Conservation (phyloP, 2,113 vertebrate species). For the Oreochromis niloticus region DNA sequence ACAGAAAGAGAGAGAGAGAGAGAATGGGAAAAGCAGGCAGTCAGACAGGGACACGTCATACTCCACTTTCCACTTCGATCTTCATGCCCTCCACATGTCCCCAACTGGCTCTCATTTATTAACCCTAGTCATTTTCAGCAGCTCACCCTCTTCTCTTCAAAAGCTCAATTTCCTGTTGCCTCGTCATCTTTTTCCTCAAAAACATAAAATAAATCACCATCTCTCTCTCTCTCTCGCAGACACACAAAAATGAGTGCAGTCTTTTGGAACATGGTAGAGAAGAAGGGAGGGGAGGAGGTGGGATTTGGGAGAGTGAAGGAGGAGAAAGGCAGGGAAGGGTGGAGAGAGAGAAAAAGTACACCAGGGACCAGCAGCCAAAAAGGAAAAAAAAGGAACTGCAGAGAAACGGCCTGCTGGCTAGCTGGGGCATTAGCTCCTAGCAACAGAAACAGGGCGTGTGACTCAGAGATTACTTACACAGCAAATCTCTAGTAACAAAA, state of each 20-base stretch:
- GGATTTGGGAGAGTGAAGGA: constrained; percentile 40
- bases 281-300: constrained; percentile 8
- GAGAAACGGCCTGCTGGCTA: constrained; percentile 22
- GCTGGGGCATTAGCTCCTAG: constrained; percentile 30
- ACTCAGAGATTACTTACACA: background rate
- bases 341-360: constrained; percentile 35
- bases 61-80: constrained; percentile 53
- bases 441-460: constrained; percentile 31
- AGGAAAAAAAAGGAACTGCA: constrained; percentile 22
- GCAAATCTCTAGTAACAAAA: background rate
- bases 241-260: background rate
- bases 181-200: background rate
- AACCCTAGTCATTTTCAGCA: background rate
- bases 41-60: constrained; percentile 88
- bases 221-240: background rate
- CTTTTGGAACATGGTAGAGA: constrained; percentile 25
- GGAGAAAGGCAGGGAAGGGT: constrained; percentile 37
- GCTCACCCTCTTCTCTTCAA: background rate
- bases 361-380: constrained; percentile 39
- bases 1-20: constrained; percentile 24
- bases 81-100: constrained; percentile 23
- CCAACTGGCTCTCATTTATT: background rate
- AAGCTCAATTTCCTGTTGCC: constrained; percentile 41
- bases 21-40: constrained; percentile 46
- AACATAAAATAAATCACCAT: background rate